phyloP scores from a whole-genome alignment of 2,888 invertebrate species.

The Pharmacophagus antenor region DNA sequence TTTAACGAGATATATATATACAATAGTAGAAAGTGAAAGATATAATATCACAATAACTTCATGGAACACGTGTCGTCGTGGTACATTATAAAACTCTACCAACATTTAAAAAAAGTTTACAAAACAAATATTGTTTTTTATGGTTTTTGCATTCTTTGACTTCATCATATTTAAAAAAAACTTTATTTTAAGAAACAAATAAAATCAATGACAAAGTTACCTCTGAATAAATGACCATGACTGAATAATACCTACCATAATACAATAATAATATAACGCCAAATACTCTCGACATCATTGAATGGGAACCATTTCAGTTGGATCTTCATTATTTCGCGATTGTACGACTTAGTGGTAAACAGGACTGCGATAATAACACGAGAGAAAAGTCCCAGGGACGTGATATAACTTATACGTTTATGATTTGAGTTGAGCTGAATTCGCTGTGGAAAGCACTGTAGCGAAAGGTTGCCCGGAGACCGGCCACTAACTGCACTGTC shows the following conservation, averaged over 20 bases:
- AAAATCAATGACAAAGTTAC: neutral
- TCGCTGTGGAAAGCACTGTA: conserved; percentile 32
- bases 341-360: conserved; percentile 19
- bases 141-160: no score
- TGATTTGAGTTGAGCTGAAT: conserved; percentile 13
- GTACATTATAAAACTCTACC: no score
- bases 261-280: neutral
- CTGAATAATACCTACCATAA: neutral
- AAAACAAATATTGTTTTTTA: no score
- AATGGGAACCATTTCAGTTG: conserved; percentile 1
- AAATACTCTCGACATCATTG: conserved; percentile 6
- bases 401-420: conserved; percentile 18
- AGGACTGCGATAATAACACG: conserved; percentile 19
- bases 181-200: no score
- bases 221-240: neutral
- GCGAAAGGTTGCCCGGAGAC: conserved; percentile 37
- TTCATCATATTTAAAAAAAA: no score
- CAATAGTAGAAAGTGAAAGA: no score
- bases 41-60: no score
- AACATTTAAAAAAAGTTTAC: no score
- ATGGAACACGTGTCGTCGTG: no score
- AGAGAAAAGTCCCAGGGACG: conserved; percentile 19
- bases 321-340: conserved; percentile 10
- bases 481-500: conserved; percentile 35
- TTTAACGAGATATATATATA: no score